phyloP scores from a whole-genome alignment of 37 sponge, comb jelly and placozoan species.

The Cliona cf. orientalis region DNA sequence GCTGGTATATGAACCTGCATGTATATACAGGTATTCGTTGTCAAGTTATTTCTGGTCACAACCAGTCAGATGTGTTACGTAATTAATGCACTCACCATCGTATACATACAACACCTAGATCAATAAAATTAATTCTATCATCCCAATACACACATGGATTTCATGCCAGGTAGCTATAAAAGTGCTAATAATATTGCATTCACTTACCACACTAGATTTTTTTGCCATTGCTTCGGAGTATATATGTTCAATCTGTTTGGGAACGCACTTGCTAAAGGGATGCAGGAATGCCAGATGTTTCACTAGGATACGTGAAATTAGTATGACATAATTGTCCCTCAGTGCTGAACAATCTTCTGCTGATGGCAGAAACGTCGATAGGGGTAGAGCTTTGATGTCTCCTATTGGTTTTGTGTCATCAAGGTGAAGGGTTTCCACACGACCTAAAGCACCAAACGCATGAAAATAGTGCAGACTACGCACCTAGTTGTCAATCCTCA shows the following conservation, averaged over 20 bases:
- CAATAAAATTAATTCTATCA: no score
- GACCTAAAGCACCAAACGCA: not conserved
- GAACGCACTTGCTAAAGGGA: not conserved
- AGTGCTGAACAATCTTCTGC: constrained; percentile 8
- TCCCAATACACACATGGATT: no score
- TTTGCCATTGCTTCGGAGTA: constrained; percentile 14
- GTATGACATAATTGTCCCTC: constrained; percentile 16
- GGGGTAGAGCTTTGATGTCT: not conserved
- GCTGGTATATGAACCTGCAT: no score
- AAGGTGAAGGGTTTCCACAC: not conserved
- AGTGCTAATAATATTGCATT: no score
- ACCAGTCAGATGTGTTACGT: no score
- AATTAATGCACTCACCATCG: no score
- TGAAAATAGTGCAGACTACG: not conserved
- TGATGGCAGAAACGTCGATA: constrained; percentile 7
- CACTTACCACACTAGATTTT: constrained; percentile 24
- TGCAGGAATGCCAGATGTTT: constrained; percentile 7
- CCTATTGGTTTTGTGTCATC: not conserved
- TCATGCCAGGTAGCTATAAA: no score
- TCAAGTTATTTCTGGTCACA: no score
- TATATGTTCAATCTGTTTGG: constrained; percentile 13
- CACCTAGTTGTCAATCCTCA: not conserved
- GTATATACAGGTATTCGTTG: no score
- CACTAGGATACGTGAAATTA: constrained; percentile 16
- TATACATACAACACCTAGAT: no score